phyloP scores from a whole-genome alignment of 2,797 vertebrate species.

The Lates japonicus region DNA sequence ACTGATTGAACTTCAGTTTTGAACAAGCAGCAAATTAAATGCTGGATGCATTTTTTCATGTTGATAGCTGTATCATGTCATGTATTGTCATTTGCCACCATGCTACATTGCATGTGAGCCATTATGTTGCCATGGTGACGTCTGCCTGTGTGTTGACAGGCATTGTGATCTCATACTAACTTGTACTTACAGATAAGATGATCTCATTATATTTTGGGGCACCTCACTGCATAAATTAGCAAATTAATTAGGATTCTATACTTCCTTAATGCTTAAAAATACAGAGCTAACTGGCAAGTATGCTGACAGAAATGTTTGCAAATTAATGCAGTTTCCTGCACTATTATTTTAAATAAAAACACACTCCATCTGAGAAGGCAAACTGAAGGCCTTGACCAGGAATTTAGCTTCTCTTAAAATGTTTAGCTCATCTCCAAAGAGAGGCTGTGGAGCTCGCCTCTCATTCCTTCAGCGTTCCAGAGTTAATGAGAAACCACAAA shows the following conservation, averaged over 20 bases:
- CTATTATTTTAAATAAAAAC: background rate
- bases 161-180: constrained; percentile 44
- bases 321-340: constrained; percentile 29
- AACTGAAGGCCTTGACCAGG: constrained; percentile 19
- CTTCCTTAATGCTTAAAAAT: constrained; percentile 17
- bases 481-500: constrained; percentile 71
- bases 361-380: background rate
- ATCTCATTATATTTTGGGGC: constrained; percentile 43
- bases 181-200: constrained; percentile 28
- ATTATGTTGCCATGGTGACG: constrained; percentile 34
- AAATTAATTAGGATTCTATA: constrained; percentile 18
- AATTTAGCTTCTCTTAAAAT: constrained; percentile 30
- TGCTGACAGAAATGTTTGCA: constrained; percentile 39
- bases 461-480: constrained; percentile 43
- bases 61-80: constrained; percentile 9
- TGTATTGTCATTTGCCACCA: constrained; percentile 31
- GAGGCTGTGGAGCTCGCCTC: constrained; percentile 19
- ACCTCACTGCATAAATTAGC: constrained; percentile 33
- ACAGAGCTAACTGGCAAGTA: background rate
- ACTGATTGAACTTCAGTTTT: background rate
- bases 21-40: constrained; percentile 18
- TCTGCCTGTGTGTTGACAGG: constrained; percentile 25
- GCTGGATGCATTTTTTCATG: background rate
- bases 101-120: constrained; percentile 5
- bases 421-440: constrained; percentile 46